These are phyloP conservation scores for Camponotus floridanus DNA, from an alignment of 1,140 invertebrate species.

Conservation along the genomic window DNA sequence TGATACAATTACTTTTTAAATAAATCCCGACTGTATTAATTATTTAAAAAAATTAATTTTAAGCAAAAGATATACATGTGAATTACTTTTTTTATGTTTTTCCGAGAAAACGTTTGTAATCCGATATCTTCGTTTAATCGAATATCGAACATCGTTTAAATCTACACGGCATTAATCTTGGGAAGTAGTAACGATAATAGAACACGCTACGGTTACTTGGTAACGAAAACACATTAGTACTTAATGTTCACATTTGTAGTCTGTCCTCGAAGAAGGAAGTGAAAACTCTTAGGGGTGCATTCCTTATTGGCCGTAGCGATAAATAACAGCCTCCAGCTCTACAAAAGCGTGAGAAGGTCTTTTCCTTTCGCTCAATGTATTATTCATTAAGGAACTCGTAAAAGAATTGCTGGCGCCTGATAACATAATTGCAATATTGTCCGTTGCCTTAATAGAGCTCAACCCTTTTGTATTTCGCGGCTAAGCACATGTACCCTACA, in stretches of 20 bases:
- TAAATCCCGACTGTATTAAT: not conserved
- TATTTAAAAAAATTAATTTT: not conserved
- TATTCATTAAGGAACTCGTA: conserved; percentile 37
- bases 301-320: conserved; percentile 50
- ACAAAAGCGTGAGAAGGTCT: conserved; percentile 11
- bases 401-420: not conserved
- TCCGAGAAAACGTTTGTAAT: not conserved
- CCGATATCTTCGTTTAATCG: conserved; percentile 31
- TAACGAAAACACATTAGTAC: conserved; percentile 47
- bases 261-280: conserved; percentile 54
- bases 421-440: conserved; percentile 29
- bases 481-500: not conserved
- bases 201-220: conserved; percentile 43
- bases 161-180: conserved; percentile 46
- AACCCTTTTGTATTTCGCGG: not conserved
- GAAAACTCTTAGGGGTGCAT: conserved; percentile 42
- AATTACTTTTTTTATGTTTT: not conserved
- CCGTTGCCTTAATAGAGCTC: conserved; percentile 1
- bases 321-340: conserved; percentile 24
- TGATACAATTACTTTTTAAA: not conserved
- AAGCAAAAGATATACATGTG: not conserved
- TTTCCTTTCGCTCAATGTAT: conserved; percentile 10
- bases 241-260: conserved; percentile 49
- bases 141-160: conserved; percentile 32
- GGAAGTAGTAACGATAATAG: conserved; percentile 45